A percentile compares a stretch with the other conserved stretches of the same genome.
Evolutionary conservation across 2,888 invertebrate genomes (phyloP).

Genomic region (Cephus sareptanus): DNA sequence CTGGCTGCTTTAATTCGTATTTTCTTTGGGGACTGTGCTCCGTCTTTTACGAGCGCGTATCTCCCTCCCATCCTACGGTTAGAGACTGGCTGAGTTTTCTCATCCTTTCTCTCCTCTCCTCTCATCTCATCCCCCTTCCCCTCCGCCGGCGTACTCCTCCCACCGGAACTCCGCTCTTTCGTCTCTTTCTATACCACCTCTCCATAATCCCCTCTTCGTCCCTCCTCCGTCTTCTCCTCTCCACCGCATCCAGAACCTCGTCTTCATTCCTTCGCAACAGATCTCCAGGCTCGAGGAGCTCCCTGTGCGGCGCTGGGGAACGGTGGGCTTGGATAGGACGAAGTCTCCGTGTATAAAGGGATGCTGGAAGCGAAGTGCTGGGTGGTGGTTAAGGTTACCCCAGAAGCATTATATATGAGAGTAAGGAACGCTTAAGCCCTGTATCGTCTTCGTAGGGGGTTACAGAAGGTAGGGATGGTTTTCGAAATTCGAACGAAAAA

Average conservation of each 20-base stretch:
- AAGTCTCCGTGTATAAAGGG: not conserved
- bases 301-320: not conserved
- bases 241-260: slow-evolving; percentile 19
- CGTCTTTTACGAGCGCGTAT: slow-evolving; percentile 55
- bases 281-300: not conserved
- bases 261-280: slow-evolving; percentile 9
- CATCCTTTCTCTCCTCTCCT: slow-evolving; percentile 23
- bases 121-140: slow-evolving; percentile 31
- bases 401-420: slow-evolving; percentile 1
- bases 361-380: not conserved
- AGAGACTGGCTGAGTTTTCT: slow-evolving; percentile 11
- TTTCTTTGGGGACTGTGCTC: slow-evolving; percentile 58
- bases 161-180: slow-evolving; percentile 2
- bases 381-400: not conserved
- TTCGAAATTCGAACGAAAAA: slow-evolving; percentile 12
- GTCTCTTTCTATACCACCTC: slow-evolving; percentile 14
- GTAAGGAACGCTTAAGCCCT: not conserved
- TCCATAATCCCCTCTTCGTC: slow-evolving; percentile 22
- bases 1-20: slow-evolving; percentile 61
- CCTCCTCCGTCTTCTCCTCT: slow-evolving; percentile 28
- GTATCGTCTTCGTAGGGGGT: not conserved
- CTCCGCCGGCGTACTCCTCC: slow-evolving; percentile 13
- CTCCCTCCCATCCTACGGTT: slow-evolving; percentile 7
- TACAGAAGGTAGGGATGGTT: slow-evolving; percentile 18
- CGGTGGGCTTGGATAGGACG: not conserved